These are phyloP conservation scores for Eulacestoma nigropectus DNA, from an alignment of 2,113 vertebrate species.

Conservation along the genomic window DNA sequence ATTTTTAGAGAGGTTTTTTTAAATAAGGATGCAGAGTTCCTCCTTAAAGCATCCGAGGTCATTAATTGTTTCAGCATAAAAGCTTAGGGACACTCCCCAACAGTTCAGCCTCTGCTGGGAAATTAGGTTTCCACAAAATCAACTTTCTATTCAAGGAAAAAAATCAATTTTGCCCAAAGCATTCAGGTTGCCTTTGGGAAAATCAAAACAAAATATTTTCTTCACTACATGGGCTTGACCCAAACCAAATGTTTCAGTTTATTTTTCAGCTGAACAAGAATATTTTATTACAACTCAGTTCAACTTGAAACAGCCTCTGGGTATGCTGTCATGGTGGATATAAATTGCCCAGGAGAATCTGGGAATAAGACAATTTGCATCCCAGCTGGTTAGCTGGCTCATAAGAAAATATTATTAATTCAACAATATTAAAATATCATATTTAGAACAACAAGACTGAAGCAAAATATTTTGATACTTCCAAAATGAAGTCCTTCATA, in stretches of 20 bases:
- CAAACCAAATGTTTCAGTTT: not conserved
- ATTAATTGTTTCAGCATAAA: not conserved
- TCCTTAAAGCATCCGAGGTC: not conserved
- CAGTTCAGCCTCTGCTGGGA: not conserved
- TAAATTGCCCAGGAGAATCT: not conserved
- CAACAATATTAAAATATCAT: not conserved
- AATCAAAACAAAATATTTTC: conserved; percentile 8
- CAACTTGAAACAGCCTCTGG: not conserved
- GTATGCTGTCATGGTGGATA: not conserved
- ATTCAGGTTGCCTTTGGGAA: not conserved
- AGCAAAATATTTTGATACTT: not conserved
- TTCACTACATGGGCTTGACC: not conserved
- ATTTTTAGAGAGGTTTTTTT: not conserved
- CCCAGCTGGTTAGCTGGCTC: not conserved
- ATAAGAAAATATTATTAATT: not conserved
- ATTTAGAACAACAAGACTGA: not conserved
- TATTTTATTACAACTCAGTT: not conserved
- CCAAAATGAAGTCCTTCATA: not conserved
- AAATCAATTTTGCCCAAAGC: not conserved
- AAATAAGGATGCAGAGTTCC: not conserved
- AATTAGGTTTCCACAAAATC: not conserved
- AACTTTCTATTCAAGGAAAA: not conserved
- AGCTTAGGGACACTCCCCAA: not conserved
- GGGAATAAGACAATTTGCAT: conserved; percentile 19
- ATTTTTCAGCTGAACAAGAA: not conserved